phyloP scores from a whole-genome alignment of 2,797 vertebrate genomes.

The Oceanodroma leucorhoa region DNA sequence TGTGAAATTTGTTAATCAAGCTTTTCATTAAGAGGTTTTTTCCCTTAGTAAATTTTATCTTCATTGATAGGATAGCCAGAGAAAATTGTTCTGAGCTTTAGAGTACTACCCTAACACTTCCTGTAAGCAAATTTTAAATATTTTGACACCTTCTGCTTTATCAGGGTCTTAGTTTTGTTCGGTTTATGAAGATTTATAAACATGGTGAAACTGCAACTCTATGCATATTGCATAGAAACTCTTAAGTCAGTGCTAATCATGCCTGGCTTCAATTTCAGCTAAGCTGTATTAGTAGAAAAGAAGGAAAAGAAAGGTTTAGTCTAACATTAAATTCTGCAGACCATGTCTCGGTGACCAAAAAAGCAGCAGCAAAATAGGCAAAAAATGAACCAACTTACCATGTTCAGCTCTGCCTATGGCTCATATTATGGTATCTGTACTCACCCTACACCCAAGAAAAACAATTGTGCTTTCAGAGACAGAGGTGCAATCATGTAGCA shows the following conservation, averaged over 20 bases:
- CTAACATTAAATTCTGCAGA: not conserved
- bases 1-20: not conserved
- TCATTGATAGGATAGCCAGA: not conserved
- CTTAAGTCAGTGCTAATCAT: not conserved
- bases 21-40: not conserved
- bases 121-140: not conserved
- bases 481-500: not conserved
- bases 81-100: not conserved
- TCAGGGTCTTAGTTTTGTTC: not conserved
- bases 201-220: not conserved
- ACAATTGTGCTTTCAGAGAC: not conserved
- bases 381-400: not conserved
- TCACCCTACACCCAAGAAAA: not conserved
- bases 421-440: not conserved
- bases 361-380: not conserved
- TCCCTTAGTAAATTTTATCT: not conserved
- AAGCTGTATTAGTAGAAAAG: not conserved
- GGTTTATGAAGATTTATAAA: not conserved
- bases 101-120: not conserved
- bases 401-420: not conserved
- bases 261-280: not conserved
- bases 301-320: not conserved
- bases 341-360: not conserved
- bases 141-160: not conserved
- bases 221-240: not conserved